Evolutionary conservation across 2,113 vertebrate genomes (phyloP), one percentile per base, ranked within the genome.

Genomic region (Alces alces): DNA sequence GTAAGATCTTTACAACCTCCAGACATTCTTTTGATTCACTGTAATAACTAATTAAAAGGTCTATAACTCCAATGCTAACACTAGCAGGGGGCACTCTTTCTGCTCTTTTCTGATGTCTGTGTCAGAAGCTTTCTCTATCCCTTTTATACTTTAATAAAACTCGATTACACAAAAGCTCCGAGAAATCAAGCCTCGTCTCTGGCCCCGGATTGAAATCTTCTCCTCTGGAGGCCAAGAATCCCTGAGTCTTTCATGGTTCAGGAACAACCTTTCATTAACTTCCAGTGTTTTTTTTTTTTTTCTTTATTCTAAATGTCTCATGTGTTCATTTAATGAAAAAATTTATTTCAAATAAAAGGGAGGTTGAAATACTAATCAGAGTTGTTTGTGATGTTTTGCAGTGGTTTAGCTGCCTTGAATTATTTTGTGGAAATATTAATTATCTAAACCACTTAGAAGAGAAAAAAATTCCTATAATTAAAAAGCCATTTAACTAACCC

Each of bases 291-390:
- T 5, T 66, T 36, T 52, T 82, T 54, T 14, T 58, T 91, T 70
- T 27, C 79, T 93, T 92, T 14, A 43, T 16, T 96, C 33, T 50
- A 87, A 89, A 87, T 83, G 61, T 43, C 54, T 95, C 28, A 84
- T 50, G 45, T 84, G 39, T 92, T 97, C 39, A 80, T 47, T 93
- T 57, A 52, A 73, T 94, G 23, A 45, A 47, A 45, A 86, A 76
- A 80, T 14, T 86, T 7, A 93, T 93, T 92, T 96, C 33, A 93
- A 96, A 54, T 52, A 76, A 95, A 87, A 86, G 23, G 36, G 45
- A 84, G 61, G 6, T 61, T 83, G 73, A 70, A 76, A 39, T 36
- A 83, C 13, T 92, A 86, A 88, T 95, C 87, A 97, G 64, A 90
- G 60, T 39, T 78, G 50, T 84, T 86, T 96, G 61, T 88, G 73